Percentiles rank a stretch among this genome's conserved stretches.
Evolutionary conservation across 2,888 invertebrate genomes (phyloP).

Genomic region (Allygus modestus): DNA sequence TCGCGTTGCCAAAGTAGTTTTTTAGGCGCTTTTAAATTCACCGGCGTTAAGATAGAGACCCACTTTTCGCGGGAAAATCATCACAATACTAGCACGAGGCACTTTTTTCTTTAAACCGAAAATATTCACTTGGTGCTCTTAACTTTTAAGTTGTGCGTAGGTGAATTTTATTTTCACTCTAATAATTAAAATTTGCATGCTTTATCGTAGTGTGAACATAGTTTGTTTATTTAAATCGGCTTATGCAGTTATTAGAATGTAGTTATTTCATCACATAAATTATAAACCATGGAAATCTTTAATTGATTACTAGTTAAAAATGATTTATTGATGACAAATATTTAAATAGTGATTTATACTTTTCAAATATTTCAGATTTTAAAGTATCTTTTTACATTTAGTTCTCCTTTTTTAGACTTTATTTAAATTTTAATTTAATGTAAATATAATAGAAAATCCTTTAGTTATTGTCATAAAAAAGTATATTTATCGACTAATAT

Average conservation of each 20-base stretch:
- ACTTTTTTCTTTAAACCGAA: background rate
- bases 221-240: slow-evolving; percentile 1
- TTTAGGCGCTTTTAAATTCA: slow-evolving; percentile 22
- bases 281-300: background rate
- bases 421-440: background rate
- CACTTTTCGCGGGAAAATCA: background rate
- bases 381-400: no score
- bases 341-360: no score
- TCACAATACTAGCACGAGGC: background rate
- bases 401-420: background rate
- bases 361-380: no score
- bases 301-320: background rate
- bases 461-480: background rate
- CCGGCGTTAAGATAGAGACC: background rate
- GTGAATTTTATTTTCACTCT: background rate
- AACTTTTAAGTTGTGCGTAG: slow-evolving; percentile 14
- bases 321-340: no score
- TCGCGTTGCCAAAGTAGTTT: slow-evolving; percentile 45
- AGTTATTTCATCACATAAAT: background rate
- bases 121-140: slow-evolving; percentile 46
- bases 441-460: background rate
- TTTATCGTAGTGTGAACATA: background rate
- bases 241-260: background rate
- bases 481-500: slow-evolving; percentile 29
- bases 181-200: slow-evolving; percentile 18